phyloP scores from a whole-genome alignment of 1,140 invertebrate genomes.

The Leptinotarsa undecemlineata region DNA sequence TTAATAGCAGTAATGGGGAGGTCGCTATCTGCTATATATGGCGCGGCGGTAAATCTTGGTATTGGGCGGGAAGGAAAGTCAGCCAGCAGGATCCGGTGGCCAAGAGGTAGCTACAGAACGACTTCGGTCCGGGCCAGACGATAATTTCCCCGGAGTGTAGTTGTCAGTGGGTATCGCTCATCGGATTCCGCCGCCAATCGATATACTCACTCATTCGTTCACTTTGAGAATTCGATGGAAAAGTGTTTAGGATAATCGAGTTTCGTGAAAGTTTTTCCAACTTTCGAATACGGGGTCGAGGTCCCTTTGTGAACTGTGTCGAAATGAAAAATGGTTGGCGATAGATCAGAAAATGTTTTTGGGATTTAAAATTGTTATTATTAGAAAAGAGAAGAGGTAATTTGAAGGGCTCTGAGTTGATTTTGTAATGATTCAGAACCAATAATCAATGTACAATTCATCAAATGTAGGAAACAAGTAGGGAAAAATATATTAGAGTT shows the following conservation, averaged over 20 bases:
- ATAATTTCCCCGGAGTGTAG: conserved; percentile 43
- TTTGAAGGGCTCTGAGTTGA: too few relatives aligned
- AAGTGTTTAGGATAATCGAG: conserved; percentile 20
- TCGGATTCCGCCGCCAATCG: conserved; percentile 36
- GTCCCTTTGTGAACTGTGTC: neutral
- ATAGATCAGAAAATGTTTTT: neutral
- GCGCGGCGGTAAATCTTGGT: conserved; percentile 41
- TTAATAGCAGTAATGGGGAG: neutral
- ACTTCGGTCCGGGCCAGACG: conserved; percentile 31
- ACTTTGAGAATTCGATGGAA: conserved; percentile 10
- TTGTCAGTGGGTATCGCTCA: conserved; percentile 42
- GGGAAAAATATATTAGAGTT: too few relatives aligned
- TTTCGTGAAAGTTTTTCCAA: conserved; percentile 12
- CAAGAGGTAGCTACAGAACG: neutral
- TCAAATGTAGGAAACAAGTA: too few relatives aligned
- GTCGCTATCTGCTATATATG: conserved; percentile 28
- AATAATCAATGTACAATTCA: too few relatives aligned
- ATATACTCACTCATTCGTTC: conserved; percentile 30
- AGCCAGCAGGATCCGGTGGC: conserved; percentile 29
- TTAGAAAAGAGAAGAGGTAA: too few relatives aligned
- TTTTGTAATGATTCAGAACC: too few relatives aligned
- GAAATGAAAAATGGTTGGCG: neutral
- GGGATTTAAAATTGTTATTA: neutral
- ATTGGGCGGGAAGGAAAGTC: conserved; percentile 21
- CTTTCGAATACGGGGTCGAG: neutral